Evolutionary conservation across 64 coral and sea anemone species (phyloP).

Genomic region (Montipora efflorescens): DNA sequence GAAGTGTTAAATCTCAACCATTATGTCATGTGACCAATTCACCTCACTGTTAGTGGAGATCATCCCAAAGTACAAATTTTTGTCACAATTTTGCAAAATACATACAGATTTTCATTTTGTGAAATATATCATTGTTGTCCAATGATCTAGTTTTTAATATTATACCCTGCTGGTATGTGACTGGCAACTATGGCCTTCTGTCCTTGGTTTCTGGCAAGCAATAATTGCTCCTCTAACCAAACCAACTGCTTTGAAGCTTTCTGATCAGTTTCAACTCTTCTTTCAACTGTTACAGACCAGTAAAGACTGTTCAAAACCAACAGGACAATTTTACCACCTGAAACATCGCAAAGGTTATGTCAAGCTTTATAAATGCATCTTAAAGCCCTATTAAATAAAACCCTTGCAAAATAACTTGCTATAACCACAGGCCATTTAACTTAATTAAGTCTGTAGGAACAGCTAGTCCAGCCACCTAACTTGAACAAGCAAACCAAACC

Average conservation of each 20-base stretch:
- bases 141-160: neutral
- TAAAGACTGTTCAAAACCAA: slow-evolving; percentile 75
- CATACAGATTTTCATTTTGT: no score
- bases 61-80: no score
- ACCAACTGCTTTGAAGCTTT: slow-evolving; percentile 52
- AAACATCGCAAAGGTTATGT: neutral
- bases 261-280: slow-evolving; percentile 17
- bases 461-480: no score
- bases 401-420: no score
- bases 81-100: no score
- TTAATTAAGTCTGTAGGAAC: no score
- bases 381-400: no score
- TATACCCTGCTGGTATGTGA: slow-evolving; percentile 81
- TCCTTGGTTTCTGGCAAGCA: slow-evolving; percentile 17
- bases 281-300: slow-evolving; percentile 32
- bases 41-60: no score
- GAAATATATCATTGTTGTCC: neutral
- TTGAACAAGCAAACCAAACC: no score
- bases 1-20: no score
- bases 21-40: no score
- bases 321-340: slow-evolving; percentile 66
- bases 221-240: slow-evolving; percentile 69
- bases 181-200: slow-evolving; percentile 69
- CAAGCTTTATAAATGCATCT: neutral
- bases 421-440: no score